Evolutionary conservation across 2,888 invertebrate species (phyloP).

Genomic region (Therioaphis trifolii): DNA sequence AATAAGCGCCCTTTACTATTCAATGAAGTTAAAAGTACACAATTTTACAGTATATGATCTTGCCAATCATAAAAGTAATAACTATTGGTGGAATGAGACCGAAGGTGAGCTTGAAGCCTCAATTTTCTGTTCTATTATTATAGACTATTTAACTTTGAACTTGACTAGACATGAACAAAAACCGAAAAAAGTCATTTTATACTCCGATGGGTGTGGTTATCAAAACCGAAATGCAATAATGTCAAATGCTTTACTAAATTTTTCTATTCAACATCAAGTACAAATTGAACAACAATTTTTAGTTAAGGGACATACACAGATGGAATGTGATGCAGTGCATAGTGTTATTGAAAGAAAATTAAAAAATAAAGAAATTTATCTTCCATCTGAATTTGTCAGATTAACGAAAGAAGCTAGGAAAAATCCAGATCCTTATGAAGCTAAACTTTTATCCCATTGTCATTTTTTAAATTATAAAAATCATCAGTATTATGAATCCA

Average conservation of each 20-base stretch:
- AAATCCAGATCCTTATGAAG: slow-evolving; percentile 18
- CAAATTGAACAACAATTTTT: slow-evolving; percentile 13
- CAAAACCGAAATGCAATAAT: neutral
- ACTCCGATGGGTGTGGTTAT: neutral
- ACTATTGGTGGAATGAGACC: slow-evolving; percentile 5
- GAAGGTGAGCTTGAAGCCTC: slow-evolving; percentile 24
- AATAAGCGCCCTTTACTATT: neutral
- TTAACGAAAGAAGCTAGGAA: slow-evolving; percentile 28
- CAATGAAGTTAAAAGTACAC: neutral
- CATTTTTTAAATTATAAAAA: slow-evolving; percentile 11
- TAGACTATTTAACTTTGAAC: slow-evolving; percentile 8
- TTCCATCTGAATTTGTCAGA: slow-evolving; percentile 27
- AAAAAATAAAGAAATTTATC: slow-evolving; percentile 39
- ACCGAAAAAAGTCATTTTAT: neutral
- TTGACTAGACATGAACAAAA: slow-evolving; percentile 20
- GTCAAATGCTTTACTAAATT: slow-evolving; percentile 6
- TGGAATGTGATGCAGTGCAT: slow-evolving; percentile 35
- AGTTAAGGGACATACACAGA: slow-evolving; percentile 28
- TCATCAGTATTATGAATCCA: slow-evolving; percentile 23
- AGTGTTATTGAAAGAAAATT: slow-evolving; percentile 28
- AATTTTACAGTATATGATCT: neutral
- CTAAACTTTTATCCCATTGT: neutral
- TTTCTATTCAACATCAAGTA: slow-evolving; percentile 24
- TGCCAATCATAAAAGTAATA: slow-evolving; percentile 7
- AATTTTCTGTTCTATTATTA: slow-evolving; percentile 23